phyloP scores from a whole-genome alignment of 2,797 vertebrate genomes.

The Hydrophis major region DNA sequence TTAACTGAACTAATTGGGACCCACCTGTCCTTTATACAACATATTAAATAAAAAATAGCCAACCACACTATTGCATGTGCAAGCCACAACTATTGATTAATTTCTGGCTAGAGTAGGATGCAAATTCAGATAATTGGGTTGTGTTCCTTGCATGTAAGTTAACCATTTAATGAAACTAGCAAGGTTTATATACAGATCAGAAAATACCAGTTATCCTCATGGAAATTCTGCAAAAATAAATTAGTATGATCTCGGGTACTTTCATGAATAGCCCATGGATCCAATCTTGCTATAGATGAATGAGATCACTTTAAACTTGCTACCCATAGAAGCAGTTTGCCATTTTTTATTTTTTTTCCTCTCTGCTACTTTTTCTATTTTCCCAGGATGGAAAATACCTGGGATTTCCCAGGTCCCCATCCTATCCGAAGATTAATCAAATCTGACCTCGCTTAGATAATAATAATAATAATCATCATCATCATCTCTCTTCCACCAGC shows the following conservation, averaged over 20 bases:
- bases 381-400: neutral
- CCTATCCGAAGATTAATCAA: neutral
- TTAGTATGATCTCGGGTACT: neutral
- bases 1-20: neutral
- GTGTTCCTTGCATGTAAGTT: neutral
- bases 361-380: neutral
- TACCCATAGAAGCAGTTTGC: neutral
- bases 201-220: neutral
- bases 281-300: neutral
- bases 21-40: neutral
- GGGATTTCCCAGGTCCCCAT: neutral
- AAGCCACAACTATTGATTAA: neutral
- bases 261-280: neutral
- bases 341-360: neutral
- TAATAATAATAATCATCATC: no score
- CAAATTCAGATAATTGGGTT: neutral
- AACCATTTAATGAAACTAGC: neutral
- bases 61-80: neutral
- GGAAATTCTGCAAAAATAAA: neutral
- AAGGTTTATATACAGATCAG: neutral
- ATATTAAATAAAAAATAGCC: neutral
- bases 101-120: neutral
- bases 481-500: no score
- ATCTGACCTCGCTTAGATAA: neutral
- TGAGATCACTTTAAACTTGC: neutral